Base-by-base conservation (phyloP, 1,140 invertebrate species). In the Drosophila arawakana region DNA sequence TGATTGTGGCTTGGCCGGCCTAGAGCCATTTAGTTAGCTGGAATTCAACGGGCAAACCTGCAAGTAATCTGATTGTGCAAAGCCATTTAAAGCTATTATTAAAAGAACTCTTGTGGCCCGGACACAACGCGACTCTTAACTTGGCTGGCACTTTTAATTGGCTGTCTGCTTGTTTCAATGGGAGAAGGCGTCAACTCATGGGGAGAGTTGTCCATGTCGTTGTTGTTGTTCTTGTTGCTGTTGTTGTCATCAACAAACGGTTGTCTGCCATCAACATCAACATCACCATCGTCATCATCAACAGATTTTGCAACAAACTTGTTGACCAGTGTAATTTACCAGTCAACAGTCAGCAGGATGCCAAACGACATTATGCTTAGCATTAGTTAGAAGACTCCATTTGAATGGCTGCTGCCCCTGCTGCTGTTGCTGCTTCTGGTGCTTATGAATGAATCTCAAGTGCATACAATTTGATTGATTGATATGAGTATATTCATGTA, bases 41-140 rank as follows among this genome's bases (percentile, higher is more conserved):
- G 76, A 66, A 78, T 66, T 68, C 66, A 67, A 65, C 25, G 49
- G 73, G 34, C 44, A 75, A 59, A 65, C 21, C 46, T 72, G 54
- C 44, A 67, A 67, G 60, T 50, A 67, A 83, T 83, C 69, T 71
- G 66, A 81, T 78, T 78, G 75, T 55, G 75, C 75, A 72, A 78
- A 76, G 15, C 54, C 55, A 78, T 76, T 84, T 70, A 70, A 81
- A 73, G 68, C 67, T 76, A 81, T 85, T 78, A 72, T 85, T 85
- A 80, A 78, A 65, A 81, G 71, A 85, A 78, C 78, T 30, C 25
- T 74, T 55, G 63, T 71, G 47, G 44, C 9, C 46, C 46, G 35
- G 37, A 57, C 50, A 52, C 60, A 52, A 70, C 49, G 58, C 50
- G 49, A 60, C 65, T 69, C 66, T 74, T 34, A 69, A 69, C 57